phyloP scores from a whole-genome alignment of 23 tunicate species.

The Clavelina lepadiformis region DNA sequence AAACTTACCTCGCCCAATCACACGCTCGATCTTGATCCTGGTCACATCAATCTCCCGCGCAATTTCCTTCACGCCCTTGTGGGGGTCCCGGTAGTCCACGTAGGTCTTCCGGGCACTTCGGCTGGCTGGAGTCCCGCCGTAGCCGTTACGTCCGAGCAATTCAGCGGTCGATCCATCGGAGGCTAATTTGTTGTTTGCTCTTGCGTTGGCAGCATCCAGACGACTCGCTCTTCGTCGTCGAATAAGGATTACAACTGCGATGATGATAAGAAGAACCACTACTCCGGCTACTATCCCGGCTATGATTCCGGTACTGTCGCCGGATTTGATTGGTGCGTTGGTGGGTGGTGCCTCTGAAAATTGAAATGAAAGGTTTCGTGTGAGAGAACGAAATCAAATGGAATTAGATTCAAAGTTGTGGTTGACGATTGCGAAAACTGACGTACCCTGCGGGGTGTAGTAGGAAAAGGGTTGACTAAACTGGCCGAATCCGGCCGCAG shows the following conservation, averaged over 20 bases:
- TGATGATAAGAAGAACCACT: neutral
- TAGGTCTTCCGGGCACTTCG: slow-evolving; percentile 48
- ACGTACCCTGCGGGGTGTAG: slow-evolving; percentile 10
- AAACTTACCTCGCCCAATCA: slow-evolving; percentile 85
- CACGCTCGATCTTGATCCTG: slow-evolving; percentile 57
- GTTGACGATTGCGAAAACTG: neutral
- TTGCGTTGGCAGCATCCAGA: neutral
- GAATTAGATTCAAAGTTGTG: neutral
- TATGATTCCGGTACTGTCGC: slow-evolving; percentile 5
- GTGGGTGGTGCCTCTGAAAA: neutral
- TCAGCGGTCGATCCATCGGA: neutral
- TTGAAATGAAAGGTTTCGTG: neutral
- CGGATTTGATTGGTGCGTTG: neutral
- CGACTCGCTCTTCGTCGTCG: neutral
- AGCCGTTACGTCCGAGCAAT: neutral
- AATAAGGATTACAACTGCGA: slow-evolving; percentile 2
- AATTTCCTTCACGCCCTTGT: slow-evolving; percentile 82
- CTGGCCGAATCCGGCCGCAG: slow-evolving; percentile 32
- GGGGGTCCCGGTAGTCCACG: slow-evolving; percentile 91
- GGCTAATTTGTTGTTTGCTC: neutral
- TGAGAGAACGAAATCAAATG: neutral
- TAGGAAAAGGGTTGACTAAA: slow-evolving; percentile 37
- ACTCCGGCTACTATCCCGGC: slow-evolving; percentile 29
- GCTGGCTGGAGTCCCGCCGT: neutral
- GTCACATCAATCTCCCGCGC: slow-evolving; percentile 64